Conservation (phyloP, 2,888 invertebrate species). For the Gastrophysa polygoni region DNA sequence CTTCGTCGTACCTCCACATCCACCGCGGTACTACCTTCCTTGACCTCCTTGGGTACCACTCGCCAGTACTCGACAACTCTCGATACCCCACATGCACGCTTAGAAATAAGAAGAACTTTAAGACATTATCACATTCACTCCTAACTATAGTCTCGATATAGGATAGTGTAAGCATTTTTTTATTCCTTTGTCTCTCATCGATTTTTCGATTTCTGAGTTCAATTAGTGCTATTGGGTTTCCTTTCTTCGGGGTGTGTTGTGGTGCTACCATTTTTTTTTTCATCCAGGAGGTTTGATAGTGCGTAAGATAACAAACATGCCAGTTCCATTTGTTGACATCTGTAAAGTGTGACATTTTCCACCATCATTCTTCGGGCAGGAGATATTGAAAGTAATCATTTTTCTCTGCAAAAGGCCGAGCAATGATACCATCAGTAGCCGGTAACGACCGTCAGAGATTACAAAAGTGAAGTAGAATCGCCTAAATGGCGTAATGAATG, state of each 20-base stretch:
- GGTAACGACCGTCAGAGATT: too few relatives aligned
- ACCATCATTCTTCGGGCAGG: too few relatives aligned
- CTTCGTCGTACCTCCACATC: slow-evolving; percentile 11
- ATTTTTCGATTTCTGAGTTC: slow-evolving; percentile 13
- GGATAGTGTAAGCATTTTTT: slow-evolving; percentile 53
- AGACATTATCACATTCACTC: slow-evolving; percentile 58
- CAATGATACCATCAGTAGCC: too few relatives aligned
- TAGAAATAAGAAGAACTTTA: slow-evolving; percentile 60
- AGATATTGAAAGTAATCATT: too few relatives aligned
- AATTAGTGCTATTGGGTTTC: slow-evolving; percentile 2
- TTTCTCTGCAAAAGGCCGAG: too few relatives aligned
- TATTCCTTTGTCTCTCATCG: slow-evolving; percentile 35
- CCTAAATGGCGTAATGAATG: too few relatives aligned
- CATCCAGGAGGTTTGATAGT: slow-evolving; percentile 14
- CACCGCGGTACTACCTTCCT: slow-evolving; percentile 46
- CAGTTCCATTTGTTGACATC: background rate
- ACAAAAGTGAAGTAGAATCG: too few relatives aligned
- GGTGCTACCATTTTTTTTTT: background rate
- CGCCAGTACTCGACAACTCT: slow-evolving; percentile 48
- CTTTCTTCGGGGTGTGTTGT: slow-evolving; percentile 9
- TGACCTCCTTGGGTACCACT: slow-evolving; percentile 54
- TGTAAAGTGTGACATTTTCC: background rate
- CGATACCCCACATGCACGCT: slow-evolving; percentile 56
- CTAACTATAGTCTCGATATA: slow-evolving; percentile 50
- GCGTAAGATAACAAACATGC: background rate